Conservation (phyloP, 2,113 vertebrate species). For the Alces alces region DNA sequence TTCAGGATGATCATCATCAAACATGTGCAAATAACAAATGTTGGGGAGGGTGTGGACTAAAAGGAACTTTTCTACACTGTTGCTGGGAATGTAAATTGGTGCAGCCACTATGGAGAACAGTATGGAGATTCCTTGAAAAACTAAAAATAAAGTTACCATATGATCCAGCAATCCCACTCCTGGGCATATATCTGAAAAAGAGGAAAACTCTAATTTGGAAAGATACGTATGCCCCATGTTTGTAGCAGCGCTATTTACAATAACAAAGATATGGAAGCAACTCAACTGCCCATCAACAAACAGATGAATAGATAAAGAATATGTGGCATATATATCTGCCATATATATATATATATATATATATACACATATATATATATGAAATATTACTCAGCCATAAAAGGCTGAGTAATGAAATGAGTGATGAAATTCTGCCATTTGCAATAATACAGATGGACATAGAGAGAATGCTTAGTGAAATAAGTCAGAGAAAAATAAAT, state of each 20-base stretch:
- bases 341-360: too few species aligned
- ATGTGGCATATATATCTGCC: background rate
- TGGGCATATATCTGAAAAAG: background rate
- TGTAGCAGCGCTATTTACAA: background rate
- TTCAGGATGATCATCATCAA: background rate
- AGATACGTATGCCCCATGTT: background rate
- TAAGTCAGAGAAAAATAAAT: background rate
- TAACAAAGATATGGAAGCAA: background rate
- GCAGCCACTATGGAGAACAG: background rate
- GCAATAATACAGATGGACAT: background rate
- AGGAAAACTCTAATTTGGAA: background rate
- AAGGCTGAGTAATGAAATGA: too few species aligned
- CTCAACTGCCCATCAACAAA: background rate
- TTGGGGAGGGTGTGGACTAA: background rate
- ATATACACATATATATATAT: too few species aligned
- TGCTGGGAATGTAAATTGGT: background rate
- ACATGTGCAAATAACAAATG: background rate
- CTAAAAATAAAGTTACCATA: background rate
- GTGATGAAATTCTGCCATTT: background rate
- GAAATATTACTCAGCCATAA: background rate
- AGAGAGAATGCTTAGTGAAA: background rate
- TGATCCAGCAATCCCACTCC: background rate
- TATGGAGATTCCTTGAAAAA: background rate
- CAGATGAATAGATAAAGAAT: background rate
- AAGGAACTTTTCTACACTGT: background rate